phyloP scores from a whole-genome alignment of 2,888 invertebrate species.

The Cyclophora albipunctata region DNA sequence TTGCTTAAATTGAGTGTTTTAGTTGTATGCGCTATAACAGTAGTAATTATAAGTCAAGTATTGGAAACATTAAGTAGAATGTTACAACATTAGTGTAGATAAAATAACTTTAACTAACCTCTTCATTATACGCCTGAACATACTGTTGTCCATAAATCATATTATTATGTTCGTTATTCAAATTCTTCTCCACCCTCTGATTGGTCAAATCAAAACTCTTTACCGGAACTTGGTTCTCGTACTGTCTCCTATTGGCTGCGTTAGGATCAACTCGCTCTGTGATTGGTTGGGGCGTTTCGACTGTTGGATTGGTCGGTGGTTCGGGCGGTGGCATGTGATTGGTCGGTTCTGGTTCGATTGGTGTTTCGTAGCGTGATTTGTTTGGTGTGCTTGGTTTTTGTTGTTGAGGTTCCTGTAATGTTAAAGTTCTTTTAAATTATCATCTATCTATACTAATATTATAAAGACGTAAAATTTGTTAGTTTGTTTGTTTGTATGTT shows the following conservation, averaged over 20 bases:
- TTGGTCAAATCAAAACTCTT: conserved; percentile 18
- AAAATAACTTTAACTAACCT: conserved; percentile 27
- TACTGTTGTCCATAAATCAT: conserved; percentile 20
- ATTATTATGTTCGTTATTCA: conserved; percentile 24
- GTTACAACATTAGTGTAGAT: no score
- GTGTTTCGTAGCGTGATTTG: conserved; percentile 26
- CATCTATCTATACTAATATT: no score
- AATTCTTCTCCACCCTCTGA: conserved; percentile 16
- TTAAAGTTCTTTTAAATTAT: no score
- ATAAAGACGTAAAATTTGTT: no score
- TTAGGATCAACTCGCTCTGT: conserved; percentile 7
- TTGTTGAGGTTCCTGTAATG: conserved; percentile 7
- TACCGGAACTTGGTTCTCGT: conserved; percentile 12
- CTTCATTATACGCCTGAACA: conserved; percentile 33
- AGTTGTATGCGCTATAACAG: no score
- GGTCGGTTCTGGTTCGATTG: conserved; percentile 15
- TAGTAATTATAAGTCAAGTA: no score
- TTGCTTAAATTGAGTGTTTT: no score
- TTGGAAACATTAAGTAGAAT: no score
- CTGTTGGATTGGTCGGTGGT: conserved; percentile 15
- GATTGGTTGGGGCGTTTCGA: conserved; percentile 16
- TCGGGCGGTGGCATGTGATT: conserved; percentile 20
- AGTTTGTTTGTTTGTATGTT: no score
- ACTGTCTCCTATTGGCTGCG: conserved; percentile 19
- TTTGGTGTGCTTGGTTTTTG: conserved; percentile 30